A percentile compares a stretch with the other conserved stretches of the same genome.
Evolutionary conservation across 2,113 vertebrate species (phyloP).

Genomic region (Thamnophis sirtalis): DNA sequence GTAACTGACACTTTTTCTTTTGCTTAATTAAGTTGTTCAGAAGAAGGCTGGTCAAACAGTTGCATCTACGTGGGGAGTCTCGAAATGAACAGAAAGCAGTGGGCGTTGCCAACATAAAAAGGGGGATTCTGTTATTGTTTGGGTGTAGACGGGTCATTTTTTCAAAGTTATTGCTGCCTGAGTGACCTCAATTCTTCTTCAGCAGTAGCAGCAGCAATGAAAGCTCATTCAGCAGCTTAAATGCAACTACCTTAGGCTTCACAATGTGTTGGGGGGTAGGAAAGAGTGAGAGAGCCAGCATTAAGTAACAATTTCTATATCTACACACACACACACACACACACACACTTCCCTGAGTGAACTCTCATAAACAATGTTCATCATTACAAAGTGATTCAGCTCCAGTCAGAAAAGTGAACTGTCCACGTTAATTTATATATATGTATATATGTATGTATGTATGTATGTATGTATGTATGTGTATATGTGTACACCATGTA

Average conservation of each 20-base stretch:
- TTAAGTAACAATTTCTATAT: slow-evolving; percentile 45
- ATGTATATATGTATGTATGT: no score
- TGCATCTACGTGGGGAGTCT: slow-evolving; percentile 84
- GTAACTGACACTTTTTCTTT: slow-evolving; percentile 84
- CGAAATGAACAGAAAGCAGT: slow-evolving; percentile 73
- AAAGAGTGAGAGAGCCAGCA: not conserved
- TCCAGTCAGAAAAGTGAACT: not conserved
- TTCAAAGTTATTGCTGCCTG: slow-evolving; percentile 84
- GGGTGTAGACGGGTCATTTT: slow-evolving; percentile 86
- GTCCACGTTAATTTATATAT: not conserved
- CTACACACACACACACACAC: not conserved
- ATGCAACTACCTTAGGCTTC: slow-evolving; percentile 66
- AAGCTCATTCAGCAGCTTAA: slow-evolving; percentile 72
- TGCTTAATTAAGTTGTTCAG: slow-evolving; percentile 86
- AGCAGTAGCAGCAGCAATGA: slow-evolving; percentile 64
- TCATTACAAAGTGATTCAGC: not conserved
- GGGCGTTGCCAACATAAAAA: slow-evolving; percentile 84
- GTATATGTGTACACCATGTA: not conserved
- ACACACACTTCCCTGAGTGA: not conserved
- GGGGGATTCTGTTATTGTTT: slow-evolving; percentile 85
- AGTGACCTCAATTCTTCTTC: slow-evolving; percentile 69
- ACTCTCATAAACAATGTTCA: slow-evolving; percentile 43
- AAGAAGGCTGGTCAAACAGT: slow-evolving; percentile 80
- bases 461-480: no score
- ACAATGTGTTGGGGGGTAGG: slow-evolving; percentile 35